phyloP scores from a whole-genome alignment of 2,113 vertebrate genomes.

The Callithrix jacchus region DNA sequence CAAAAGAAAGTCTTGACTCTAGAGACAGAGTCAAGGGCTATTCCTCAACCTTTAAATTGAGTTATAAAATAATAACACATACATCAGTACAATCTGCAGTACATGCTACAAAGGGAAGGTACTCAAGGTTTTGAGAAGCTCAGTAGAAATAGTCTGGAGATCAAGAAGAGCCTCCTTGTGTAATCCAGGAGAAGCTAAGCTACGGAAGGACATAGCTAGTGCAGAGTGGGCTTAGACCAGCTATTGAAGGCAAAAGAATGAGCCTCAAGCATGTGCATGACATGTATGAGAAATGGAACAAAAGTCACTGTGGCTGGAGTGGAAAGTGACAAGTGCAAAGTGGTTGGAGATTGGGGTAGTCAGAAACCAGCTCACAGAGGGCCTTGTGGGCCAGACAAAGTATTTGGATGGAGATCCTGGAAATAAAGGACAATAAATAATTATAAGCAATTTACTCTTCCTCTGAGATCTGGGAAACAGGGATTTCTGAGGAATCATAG shows the following conservation, averaged over 20 bases:
- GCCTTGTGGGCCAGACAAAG: not conserved
- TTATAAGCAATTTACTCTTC: not conserved
- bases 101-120: not conserved
- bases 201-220: too few species aligned
- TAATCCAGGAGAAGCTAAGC: not conserved
- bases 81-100: not conserved
- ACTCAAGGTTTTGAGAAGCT: not conserved
- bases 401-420: not conserved
- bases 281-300: not conserved
- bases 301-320: not conserved
- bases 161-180: not conserved
- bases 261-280: not conserved
- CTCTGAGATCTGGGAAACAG: not conserved
- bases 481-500: too few species aligned
- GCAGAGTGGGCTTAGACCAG: not conserved
- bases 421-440: not conserved
- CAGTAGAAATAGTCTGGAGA: not conserved
- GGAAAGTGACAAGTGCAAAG: not conserved
- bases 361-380: not conserved
- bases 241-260: not conserved
- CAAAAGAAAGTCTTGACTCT: not conserved
- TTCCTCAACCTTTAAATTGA: not conserved
- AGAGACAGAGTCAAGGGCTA: not conserved
- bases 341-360: not conserved
- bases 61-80: not conserved